These are phyloP conservation scores for Brienomyrus longianalis DNA, from an alignment of 2,113 vertebrate species.

Conservation along the genomic window DNA sequence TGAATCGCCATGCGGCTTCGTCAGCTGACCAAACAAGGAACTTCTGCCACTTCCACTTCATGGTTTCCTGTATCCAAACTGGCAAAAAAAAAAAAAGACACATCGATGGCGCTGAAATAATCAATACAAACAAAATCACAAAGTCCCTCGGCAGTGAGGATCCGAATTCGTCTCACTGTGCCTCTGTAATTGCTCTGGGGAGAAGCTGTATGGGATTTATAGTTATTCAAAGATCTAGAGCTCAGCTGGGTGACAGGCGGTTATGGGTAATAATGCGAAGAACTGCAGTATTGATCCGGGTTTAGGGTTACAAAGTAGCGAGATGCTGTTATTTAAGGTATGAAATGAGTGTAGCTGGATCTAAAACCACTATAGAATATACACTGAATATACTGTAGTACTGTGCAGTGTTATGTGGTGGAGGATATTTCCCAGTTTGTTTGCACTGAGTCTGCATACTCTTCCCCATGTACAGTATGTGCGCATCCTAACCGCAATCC, in stretches of 20 bases:
- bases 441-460: background rate
- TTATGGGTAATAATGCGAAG: conserved; percentile 7
- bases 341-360: background rate
- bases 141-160: background rate
- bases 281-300: background rate
- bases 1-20: background rate
- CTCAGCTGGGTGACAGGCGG: background rate
- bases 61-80: background rate
- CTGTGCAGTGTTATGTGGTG: background rate
- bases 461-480: background rate
- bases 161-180: background rate
- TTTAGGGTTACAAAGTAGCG: background rate
- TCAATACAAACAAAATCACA: background rate
- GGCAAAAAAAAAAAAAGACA: background rate
- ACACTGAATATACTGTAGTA: background rate
- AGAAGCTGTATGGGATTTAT: background rate
- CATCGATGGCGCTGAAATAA: background rate
- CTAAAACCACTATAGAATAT: background rate
- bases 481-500: background rate
- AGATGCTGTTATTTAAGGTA: conserved; percentile 3
- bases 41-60: background rate
- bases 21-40: background rate
- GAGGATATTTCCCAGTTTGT: background rate
- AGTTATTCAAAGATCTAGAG: background rate
- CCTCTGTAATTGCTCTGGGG: conserved; percentile 2